Conservation (phyloP, 2,797 vertebrate species). For the Menidia menidia region DNA sequence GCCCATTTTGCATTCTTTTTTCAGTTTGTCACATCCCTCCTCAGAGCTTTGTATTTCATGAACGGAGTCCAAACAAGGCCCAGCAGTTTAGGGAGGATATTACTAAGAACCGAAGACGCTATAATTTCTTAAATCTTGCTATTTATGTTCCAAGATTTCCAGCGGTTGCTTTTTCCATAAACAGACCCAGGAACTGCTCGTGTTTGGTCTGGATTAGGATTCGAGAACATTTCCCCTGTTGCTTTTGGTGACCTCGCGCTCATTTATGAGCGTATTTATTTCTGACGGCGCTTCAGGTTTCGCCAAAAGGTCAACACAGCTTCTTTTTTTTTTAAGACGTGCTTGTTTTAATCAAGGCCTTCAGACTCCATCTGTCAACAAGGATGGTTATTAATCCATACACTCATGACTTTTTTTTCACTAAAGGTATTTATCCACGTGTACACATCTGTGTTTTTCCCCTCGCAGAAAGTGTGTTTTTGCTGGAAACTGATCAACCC, state of each 20-base stretch:
- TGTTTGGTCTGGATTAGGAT: conserved; percentile 61
- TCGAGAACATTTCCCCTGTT: conserved; percentile 42
- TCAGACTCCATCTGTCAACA: conserved; percentile 36
- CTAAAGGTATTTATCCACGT: background rate
- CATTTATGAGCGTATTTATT: conserved; percentile 18
- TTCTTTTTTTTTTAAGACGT: no score
- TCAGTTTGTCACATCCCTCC: background rate
- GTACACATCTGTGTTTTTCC: conserved; percentile 38
- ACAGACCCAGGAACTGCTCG: conserved; percentile 14
- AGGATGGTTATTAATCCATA: conserved; percentile 20
- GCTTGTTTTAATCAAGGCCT: background rate
- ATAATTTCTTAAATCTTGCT: conserved; percentile 14
- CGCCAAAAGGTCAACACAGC: background rate
- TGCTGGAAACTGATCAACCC: conserved; percentile 94
- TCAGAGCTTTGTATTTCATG: background rate
- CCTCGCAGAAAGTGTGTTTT: conserved; percentile 93
- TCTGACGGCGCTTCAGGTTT: conserved; percentile 14
- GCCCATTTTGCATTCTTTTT: background rate
- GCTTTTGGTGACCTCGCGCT: conserved; percentile 38
- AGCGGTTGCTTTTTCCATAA: conserved; percentile 49
- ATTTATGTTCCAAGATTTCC: conserved; percentile 36
- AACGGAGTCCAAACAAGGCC: conserved; percentile 27
- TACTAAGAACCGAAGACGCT: conserved; percentile 5
- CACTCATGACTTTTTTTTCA: conserved; percentile 1
- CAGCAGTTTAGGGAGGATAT: conserved; percentile 2